phyloP scores from a whole-genome alignment of 2,797 vertebrate genomes.

The Acrossocheilus wenchowensis region DNA sequence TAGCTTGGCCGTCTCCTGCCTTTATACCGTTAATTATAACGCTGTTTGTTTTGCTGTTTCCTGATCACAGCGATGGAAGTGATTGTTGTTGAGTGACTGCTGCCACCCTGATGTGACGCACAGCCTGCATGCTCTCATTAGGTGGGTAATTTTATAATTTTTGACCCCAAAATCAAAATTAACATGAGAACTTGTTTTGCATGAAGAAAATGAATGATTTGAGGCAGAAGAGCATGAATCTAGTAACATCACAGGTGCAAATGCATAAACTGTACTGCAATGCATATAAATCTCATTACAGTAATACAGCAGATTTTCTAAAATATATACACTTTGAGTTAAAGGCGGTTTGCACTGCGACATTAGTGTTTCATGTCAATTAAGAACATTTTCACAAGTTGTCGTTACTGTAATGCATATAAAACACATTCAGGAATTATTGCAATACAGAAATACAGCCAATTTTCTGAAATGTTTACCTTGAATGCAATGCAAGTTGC shows the following conservation, averaged over 20 bases:
- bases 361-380: background rate
- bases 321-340: too few relatives aligned
- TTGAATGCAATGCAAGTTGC: background rate
- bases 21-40: conserved; percentile 65
- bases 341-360: background rate
- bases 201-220: background rate
- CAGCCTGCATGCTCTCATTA: background rate
- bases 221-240: background rate
- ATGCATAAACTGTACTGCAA: background rate
- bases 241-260: background rate
- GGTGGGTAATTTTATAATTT: background rate
- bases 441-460: too few relatives aligned
- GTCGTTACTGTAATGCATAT: background rate
- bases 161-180: background rate
- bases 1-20: conserved; percentile 53
- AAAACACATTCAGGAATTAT: background rate
- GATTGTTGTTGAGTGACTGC: conserved; percentile 65
- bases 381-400: background rate
- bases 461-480: background rate
- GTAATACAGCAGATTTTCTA: too few relatives aligned
- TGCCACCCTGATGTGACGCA: background rate
- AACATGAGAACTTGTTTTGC: background rate
- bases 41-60: conserved; percentile 41
- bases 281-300: background rate
- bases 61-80: conserved; percentile 44